Conservation (phyloP, 2,797 vertebrate genomes). For the Neosilurus mollespiculum region DNA sequence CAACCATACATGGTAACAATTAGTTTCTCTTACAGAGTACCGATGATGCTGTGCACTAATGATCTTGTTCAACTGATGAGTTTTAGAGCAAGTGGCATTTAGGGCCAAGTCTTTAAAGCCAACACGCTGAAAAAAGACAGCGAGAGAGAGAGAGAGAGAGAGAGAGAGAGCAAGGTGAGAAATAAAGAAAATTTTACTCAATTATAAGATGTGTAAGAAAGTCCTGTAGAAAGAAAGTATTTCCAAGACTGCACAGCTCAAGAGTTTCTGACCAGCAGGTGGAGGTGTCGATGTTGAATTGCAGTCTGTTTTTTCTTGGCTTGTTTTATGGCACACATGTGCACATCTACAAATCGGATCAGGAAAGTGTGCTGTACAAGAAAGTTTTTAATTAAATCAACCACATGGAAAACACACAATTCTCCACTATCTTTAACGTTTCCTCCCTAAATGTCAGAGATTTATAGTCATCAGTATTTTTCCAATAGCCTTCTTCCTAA, state of each 20-base stretch:
- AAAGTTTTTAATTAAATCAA: not conserved
- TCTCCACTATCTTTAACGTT: not conserved
- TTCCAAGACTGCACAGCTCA: not conserved
- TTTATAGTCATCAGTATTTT: not conserved
- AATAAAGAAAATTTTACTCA: not conserved
- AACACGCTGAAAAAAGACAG: conserved; percentile 63
- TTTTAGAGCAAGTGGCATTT: conserved; percentile 66
- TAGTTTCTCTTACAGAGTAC: conserved; percentile 63
- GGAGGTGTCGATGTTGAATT: conserved; percentile 63
- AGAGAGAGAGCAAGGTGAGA: not conserved
- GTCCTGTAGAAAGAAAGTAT: not conserved
- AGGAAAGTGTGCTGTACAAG: conserved; percentile 55
- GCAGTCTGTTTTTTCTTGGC: conserved; percentile 63
- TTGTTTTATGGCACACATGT: conserved; percentile 64
- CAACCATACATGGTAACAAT: not conserved
- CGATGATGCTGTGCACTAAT: conserved; percentile 74
- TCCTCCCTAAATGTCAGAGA: not conserved
- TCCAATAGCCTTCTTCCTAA: not conserved
- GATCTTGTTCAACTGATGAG: conserved; percentile 70
- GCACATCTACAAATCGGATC: conserved; percentile 72
- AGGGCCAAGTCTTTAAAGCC: conserved; percentile 72
- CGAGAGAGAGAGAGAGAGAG: not conserved
- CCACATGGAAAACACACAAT: not conserved
- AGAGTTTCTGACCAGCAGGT: conserved; percentile 78
- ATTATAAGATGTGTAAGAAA: not conserved